Evolutionary conservation across 2,113 vertebrate species (phyloP).

Genomic region (Pogonocichla stellata): DNA sequence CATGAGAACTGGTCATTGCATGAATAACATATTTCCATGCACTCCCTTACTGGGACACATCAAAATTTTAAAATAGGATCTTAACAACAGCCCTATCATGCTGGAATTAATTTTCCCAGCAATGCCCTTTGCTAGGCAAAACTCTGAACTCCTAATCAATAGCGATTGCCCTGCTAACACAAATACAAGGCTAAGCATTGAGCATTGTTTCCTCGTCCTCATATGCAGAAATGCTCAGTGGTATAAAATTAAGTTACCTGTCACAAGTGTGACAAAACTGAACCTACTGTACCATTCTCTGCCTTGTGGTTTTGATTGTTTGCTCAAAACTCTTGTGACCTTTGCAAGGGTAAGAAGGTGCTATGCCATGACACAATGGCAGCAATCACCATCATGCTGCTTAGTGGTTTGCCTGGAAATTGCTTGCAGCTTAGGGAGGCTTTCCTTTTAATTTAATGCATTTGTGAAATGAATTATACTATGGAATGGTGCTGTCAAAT

Average conservation of each 20-base stretch:
- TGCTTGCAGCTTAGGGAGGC: slow-evolving; percentile 5
- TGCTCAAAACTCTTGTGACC: neutral
- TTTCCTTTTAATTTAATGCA: slow-evolving; percentile 43
- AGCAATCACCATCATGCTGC: neutral
- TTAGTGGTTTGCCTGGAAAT: slow-evolving; percentile 45
- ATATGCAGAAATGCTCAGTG: neutral
- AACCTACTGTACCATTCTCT: neutral
- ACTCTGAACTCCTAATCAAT: neutral
- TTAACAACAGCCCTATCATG: neutral
- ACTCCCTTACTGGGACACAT: neutral
- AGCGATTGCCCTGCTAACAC: neutral
- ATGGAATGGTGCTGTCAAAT: slow-evolving; percentile 56
- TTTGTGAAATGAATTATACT: slow-evolving; percentile 60
- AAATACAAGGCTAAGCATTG: neutral
- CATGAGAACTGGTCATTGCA: rapidly evolving
- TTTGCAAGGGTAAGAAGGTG: neutral
- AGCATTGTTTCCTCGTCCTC: neutral
- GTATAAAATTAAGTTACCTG: neutral
- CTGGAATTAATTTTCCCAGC: neutral
- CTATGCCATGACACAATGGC: neutral
- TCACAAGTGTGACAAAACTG: neutral
- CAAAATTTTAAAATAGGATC: neutral
- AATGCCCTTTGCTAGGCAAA: neutral
- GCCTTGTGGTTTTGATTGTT: neutral
- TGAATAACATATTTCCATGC: rapidly evolving